Conservation (phyloP, 2,888 invertebrate genomes). For the Philonicus albiceps region DNA sequence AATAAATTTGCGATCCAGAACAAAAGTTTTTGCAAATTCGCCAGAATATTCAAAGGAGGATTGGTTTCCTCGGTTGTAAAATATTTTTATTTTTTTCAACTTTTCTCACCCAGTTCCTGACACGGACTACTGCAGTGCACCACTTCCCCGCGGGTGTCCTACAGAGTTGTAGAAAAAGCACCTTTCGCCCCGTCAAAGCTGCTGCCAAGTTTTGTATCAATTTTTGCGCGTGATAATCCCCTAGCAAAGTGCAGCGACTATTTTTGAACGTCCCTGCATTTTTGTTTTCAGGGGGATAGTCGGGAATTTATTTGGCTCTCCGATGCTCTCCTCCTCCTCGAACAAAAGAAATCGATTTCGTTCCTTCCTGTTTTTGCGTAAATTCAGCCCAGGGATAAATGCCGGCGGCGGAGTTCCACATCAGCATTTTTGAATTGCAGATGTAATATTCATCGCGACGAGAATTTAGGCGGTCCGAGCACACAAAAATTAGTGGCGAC, state of each 20-base stretch:
- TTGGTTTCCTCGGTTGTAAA: background rate
- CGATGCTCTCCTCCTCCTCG: background rate
- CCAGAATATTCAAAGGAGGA: background rate
- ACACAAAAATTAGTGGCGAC: background rate
- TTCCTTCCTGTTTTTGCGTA: background rate
- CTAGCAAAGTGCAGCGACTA: background rate
- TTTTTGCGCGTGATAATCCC: background rate
- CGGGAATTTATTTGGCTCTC: background rate
- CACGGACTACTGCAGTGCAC: background rate
- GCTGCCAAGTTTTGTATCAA: conserved; percentile 4
- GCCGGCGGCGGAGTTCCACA: background rate
- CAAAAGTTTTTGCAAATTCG: background rate
- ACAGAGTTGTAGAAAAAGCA: background rate
- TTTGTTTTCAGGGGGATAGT: background rate
- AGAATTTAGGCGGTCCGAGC: background rate
- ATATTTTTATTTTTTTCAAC: background rate
- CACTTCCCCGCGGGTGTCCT: background rate
- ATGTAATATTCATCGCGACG: background rate
- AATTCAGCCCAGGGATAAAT: background rate
- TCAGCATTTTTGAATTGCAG: background rate
- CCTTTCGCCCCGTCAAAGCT: background rate
- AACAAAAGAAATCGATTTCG: background rate
- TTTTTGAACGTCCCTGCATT: background rate
- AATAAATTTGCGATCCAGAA: background rate
- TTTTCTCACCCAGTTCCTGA: background rate